Conservation (phyloP, 2,113 vertebrate species). For the Takifugu bimaculatus region DNA sequence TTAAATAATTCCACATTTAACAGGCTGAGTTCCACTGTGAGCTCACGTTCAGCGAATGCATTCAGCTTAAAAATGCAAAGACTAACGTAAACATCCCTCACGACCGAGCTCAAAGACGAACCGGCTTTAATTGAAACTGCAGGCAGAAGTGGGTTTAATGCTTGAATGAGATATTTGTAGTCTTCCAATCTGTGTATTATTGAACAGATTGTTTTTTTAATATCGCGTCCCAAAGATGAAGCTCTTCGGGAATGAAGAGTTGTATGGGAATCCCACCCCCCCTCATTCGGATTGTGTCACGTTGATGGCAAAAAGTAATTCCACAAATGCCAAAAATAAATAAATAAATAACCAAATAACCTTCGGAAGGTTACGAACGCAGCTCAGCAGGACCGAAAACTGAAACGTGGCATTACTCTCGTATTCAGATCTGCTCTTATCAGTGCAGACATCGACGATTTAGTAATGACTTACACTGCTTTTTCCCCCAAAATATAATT, state of each 20-base stretch:
- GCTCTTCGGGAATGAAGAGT: slow-evolving; percentile 14
- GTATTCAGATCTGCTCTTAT: background rate
- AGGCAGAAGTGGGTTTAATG: slow-evolving; percentile 27
- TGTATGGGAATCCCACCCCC: background rate
- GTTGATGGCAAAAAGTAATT: background rate
- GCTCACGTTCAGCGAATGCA: too few species aligned
- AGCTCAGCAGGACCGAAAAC: background rate
- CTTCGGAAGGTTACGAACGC: background rate
- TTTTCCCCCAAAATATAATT: slow-evolving; percentile 15
- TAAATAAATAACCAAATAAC: too few species aligned
- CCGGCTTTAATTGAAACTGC: slow-evolving; percentile 11
- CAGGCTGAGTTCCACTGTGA: background rate
- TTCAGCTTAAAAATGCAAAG: too few species aligned
- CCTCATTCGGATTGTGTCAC: slow-evolving; percentile 1
- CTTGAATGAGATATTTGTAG: slow-evolving; percentile 51
- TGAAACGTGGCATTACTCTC: background rate
- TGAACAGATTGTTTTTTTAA: slow-evolving; percentile 26
- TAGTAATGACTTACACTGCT: slow-evolving; percentile 14
- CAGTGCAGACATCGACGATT: too few species aligned
- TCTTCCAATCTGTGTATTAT: slow-evolving; percentile 37
- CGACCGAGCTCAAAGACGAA: background rate
- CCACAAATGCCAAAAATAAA: too few species aligned
- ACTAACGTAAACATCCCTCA: background rate
- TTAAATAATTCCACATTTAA: background rate
- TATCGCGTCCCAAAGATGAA: slow-evolving; percentile 1